phyloP scores from a whole-genome alignment of 2,113 vertebrate species.

The Petaurus breviceps region DNA sequence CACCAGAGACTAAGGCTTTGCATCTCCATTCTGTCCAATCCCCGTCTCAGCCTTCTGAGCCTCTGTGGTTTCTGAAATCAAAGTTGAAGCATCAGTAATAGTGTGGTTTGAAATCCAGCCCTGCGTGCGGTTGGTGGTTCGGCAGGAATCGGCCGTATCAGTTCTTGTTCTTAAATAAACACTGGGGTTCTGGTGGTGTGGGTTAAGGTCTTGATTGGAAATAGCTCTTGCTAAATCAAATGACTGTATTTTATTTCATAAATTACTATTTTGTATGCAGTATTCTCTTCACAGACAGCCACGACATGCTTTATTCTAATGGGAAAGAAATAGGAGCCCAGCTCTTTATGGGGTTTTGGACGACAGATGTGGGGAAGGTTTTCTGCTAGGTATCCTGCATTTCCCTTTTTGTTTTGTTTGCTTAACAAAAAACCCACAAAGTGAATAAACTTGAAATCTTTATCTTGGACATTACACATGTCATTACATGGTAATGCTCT shows the following conservation, averaged over 20 bases:
- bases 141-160: slow-evolving; percentile 1
- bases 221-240: slow-evolving; percentile 54
- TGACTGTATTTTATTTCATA: slow-evolving; percentile 57
- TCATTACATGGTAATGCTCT: not conserved
- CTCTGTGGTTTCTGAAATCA: slow-evolving; percentile 43
- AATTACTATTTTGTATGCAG: slow-evolving; percentile 29
- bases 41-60: not conserved
- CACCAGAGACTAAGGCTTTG: not conserved
- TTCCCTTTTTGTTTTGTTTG: not conserved
- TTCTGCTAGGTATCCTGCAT: not conserved
- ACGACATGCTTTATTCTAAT: fast-evolving
- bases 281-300: slow-evolving; percentile 27
- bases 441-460: not conserved
- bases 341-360: fast-evolving
- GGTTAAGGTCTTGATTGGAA: slow-evolving; percentile 62
- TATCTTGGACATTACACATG: not conserved
- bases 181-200: slow-evolving; percentile 8
- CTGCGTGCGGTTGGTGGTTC: not conserved
- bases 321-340: not conserved
- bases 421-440: slow-evolving; percentile 13
- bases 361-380: not conserved
- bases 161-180: slow-evolving; percentile 46
- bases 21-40: not conserved
- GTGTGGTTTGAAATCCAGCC: not conserved
- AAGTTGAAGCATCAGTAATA: fast-evolving